Percentiles rank a stretch among this genome's conserved stretches.
Conservation (phyloP, 2,888 invertebrate species). For the Meliscaeva auricollis region DNA sequence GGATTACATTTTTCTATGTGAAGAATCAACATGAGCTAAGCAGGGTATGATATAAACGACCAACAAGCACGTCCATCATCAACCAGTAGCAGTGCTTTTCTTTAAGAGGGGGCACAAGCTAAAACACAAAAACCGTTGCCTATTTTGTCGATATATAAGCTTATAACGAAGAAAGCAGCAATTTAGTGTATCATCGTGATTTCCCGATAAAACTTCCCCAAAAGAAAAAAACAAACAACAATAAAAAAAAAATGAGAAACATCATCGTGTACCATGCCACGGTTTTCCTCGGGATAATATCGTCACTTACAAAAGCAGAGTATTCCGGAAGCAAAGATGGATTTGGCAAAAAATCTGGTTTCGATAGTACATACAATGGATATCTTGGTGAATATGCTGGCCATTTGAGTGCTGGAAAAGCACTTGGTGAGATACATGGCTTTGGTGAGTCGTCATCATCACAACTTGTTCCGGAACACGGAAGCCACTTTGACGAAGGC, state of each 20-base stretch:
- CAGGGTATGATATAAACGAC: conserved; percentile 32
- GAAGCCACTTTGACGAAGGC: conserved; percentile 56
- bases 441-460: conserved; percentile 40
- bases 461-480: conserved; percentile 63
- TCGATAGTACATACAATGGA: conserved; percentile 50
- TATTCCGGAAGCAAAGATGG: conserved; percentile 58
- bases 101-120: conserved; percentile 40
- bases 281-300: conserved; percentile 44
- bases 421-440: conserved; percentile 49
- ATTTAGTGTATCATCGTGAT: conserved; percentile 65
- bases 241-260: conserved; percentile 46
- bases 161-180: conserved; percentile 60
- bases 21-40: conserved; percentile 45
- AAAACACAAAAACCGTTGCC: conserved; percentile 38
- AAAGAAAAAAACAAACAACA: too few relatives aligned
- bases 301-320: conserved; percentile 39
- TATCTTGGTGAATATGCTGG: conserved; percentile 64
- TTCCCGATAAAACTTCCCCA: conserved; percentile 40
- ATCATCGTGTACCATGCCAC: conserved; percentile 36
- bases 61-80: conserved; percentile 15
- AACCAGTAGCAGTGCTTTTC: neutral
- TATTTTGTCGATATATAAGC: conserved; percentile 67
- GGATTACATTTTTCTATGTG: conserved; percentile 45
- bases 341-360: conserved; percentile 55
- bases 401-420: conserved; percentile 59